phyloP scores from a whole-genome alignment of 2,888 invertebrate species.

The Parthenolecanium corni region DNA sequence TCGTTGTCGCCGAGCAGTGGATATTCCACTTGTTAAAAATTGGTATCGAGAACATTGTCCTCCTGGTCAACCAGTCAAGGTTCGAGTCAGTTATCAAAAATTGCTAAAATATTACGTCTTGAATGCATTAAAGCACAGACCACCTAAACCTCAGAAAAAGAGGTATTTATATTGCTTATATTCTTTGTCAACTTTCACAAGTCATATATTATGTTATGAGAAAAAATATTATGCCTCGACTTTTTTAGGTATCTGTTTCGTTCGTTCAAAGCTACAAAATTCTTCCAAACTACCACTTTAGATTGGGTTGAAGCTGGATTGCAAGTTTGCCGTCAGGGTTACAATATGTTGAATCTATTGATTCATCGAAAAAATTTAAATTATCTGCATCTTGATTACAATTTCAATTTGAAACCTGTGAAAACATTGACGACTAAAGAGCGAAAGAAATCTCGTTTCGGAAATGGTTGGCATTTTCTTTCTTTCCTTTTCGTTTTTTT shows the following conservation, averaged over 20 bases:
- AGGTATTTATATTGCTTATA: slow-evolving; percentile 43
- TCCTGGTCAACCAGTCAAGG: slow-evolving; percentile 95
- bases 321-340: slow-evolving; percentile 96
- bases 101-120: slow-evolving; percentile 95
- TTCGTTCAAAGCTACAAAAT: slow-evolving; percentile 98
- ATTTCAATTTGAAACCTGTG: slow-evolving; percentile 98
- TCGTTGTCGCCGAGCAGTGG: slow-evolving; percentile 83
- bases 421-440: slow-evolving; percentile 99
- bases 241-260: slow-evolving; percentile 73
- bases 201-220: too few species aligned
- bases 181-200: too few species aligned
- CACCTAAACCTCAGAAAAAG: slow-evolving; percentile 98
- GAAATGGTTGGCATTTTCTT: slow-evolving; percentile 54
- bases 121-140: slow-evolving; percentile 92
- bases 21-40: slow-evolving; percentile 91
- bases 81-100: slow-evolving; percentile 97
- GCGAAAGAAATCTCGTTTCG: slow-evolving; percentile 94
- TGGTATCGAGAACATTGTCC: slow-evolving; percentile 96
- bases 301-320: slow-evolving; percentile 99
- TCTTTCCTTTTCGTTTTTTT: background rate
- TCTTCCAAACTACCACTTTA: slow-evolving; percentile 97
- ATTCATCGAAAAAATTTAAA: slow-evolving; percentile 99
- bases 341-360: slow-evolving; percentile 97
- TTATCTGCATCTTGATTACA: slow-evolving; percentile 98
- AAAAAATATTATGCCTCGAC: background rate